These are phyloP conservation scores for Anniella stebbinsi DNA, from an alignment of 2,797 vertebrate genomes.

Conservation along the genomic window DNA sequence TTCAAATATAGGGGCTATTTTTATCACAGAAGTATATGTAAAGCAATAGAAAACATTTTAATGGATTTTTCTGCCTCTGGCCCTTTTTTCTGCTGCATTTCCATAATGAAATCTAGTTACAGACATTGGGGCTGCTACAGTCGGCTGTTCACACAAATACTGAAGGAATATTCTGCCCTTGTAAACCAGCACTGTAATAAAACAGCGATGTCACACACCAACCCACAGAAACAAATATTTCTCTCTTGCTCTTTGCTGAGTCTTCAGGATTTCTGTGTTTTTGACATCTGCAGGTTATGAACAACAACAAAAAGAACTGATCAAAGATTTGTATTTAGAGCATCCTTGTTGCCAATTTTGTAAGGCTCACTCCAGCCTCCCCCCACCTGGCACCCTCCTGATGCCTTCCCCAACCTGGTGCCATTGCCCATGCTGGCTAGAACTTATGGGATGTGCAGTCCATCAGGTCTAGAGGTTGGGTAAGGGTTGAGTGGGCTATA, in stretches of 20 bases:
- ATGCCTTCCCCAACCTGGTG: too few relatives aligned
- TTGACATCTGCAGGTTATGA: conserved; percentile 44
- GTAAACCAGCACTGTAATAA: conserved; percentile 58
- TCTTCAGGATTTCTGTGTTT: conserved; percentile 27
- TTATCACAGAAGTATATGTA: conserved; percentile 82
- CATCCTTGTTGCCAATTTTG: neutral
- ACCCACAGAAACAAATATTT: conserved; percentile 22
- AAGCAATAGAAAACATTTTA: conserved; percentile 83
- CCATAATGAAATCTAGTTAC: conserved; percentile 84
- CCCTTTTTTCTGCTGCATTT: conserved; percentile 77
- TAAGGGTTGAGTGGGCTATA: too few relatives aligned
- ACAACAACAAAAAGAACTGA: conserved; percentile 48
- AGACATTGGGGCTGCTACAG: conserved; percentile 75
- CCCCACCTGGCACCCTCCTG: too few relatives aligned
- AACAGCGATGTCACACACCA: conserved; percentile 29
- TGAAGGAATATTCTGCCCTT: conserved; percentile 59
- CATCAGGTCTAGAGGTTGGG: too few relatives aligned
- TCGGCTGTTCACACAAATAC: conserved; percentile 74
- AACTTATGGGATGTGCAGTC: too few relatives aligned
- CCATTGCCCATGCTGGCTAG: too few relatives aligned
- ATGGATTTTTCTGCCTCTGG: conserved; percentile 82
- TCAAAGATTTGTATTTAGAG: conserved; percentile 38
- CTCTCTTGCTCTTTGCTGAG: neutral
- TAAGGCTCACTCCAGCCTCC: too few relatives aligned
- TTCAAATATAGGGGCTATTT: conserved; percentile 82